Evolutionary conservation across 2,113 vertebrate species (phyloP).

Genomic region (Odontesthes bonariensis): DNA sequence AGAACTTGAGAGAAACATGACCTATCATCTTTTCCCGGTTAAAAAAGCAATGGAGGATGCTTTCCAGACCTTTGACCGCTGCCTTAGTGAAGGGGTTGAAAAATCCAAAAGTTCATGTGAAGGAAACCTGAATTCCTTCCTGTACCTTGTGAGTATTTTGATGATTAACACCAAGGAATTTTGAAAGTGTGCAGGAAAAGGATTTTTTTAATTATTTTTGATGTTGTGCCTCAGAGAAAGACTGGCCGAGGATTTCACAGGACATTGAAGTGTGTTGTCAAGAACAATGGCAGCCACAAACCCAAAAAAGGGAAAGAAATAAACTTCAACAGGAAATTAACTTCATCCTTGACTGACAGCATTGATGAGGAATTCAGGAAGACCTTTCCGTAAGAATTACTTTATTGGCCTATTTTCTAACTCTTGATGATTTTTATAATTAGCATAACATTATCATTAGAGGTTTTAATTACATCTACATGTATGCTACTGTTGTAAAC

Average conservation of each 20-base stretch:
- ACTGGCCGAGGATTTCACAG: neutral
- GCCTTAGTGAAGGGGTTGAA: conserved; percentile 34
- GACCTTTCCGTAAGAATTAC: conserved; percentile 53
- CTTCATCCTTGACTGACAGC: conserved; percentile 37
- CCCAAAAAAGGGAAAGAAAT: neutral
- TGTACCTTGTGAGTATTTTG: conserved; percentile 22
- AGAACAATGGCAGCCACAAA: conserved; percentile 22
- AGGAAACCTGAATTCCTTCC: neutral
- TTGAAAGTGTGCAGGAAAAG: neutral
- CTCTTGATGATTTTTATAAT: no score
- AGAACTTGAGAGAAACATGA: neutral
- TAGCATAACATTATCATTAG: no score
- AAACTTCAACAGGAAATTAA: conserved; percentile 40
- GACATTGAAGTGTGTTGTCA: conserved; percentile 13
- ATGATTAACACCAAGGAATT: neutral
- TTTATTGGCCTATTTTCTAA: no score
- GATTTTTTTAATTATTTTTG: neutral
- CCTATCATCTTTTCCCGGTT: neutral
- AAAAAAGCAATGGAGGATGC: neutral
- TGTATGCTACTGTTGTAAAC: no score
- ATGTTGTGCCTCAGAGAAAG: neutral
- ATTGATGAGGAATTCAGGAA: conserved; percentile 60
- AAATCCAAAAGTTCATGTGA: conserved; percentile 13
- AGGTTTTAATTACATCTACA: no score
- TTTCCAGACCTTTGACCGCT: neutral